These are phyloP conservation scores for Diplodus puntazzo DNA, from an alignment of 2,797 vertebrate genomes.

Conservation along the genomic window DNA sequence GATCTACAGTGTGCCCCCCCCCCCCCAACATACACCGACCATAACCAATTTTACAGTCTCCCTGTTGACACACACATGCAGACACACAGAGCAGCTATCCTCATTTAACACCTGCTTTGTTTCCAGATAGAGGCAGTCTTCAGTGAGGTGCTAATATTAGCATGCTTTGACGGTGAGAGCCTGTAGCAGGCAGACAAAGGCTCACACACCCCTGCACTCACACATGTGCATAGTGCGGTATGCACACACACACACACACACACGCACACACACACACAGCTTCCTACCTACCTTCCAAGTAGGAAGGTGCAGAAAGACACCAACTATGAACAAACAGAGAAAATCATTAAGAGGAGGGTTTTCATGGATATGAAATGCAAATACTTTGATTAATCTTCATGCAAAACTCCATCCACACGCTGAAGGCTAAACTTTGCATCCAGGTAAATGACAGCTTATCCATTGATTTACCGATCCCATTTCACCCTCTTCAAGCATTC, in stretches of 20 bases:
- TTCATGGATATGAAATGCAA: background rate
- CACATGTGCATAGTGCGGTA: slow-evolving; percentile 23
- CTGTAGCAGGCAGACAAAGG: slow-evolving; percentile 70
- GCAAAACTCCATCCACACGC: background rate
- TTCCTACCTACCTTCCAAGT: too few relatives aligned
- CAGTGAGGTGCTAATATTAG: slow-evolving; percentile 83
- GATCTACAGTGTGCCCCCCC: slow-evolving; percentile 29
- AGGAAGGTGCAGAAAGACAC: slow-evolving; percentile 12
- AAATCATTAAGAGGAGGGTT: background rate
- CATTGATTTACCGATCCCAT: slow-evolving; percentile 36
- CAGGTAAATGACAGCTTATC: slow-evolving; percentile 21
- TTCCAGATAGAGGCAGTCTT: slow-evolving; percentile 81
- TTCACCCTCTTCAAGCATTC: slow-evolving; percentile 43
- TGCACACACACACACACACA: background rate
- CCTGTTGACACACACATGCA: slow-evolving; percentile 17
- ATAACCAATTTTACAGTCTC: slow-evolving; percentile 47
- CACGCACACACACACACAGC: background rate
- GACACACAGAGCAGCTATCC: slow-evolving; percentile 41
- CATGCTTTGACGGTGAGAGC: slow-evolving; percentile 65
- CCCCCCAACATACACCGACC: slow-evolving; percentile 24
- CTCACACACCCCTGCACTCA: slow-evolving; percentile 28
- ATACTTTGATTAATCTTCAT: background rate
- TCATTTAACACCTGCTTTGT: slow-evolving; percentile 83
- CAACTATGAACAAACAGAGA: background rate
- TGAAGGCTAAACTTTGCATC: slow-evolving; percentile 1